Percentiles rank a stretch among this genome's conserved stretches.
These are phyloP conservation scores for Drosophila macrospina DNA, from an alignment of 2,888 invertebrate genomes.

Conservation along the genomic window DNA sequence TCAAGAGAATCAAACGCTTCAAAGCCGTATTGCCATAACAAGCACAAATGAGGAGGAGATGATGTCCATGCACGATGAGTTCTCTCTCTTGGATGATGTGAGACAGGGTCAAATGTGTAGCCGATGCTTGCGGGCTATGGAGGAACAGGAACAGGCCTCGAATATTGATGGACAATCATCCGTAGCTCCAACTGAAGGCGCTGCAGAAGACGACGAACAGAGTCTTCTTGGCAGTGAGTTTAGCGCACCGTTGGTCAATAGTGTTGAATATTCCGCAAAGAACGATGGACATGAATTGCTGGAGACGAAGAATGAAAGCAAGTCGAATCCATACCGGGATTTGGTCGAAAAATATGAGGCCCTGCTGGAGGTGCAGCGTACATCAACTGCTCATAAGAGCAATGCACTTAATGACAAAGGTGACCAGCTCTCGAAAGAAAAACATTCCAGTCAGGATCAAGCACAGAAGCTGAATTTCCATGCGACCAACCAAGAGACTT, in stretches of 20 bases:
- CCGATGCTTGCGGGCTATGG: slow-evolving; percentile 90
- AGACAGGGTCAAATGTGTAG: slow-evolving; percentile 94
- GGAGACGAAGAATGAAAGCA: slow-evolving; percentile 68
- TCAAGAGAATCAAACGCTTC: slow-evolving; percentile 85
- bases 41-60: slow-evolving; percentile 91
- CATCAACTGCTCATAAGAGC: slow-evolving; percentile 87
- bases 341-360: slow-evolving; percentile 95
- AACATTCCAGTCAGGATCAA: slow-evolving; percentile 87
- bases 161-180: slow-evolving; percentile 86
- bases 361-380: slow-evolving; percentile 90
- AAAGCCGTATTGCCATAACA: slow-evolving; percentile 83
- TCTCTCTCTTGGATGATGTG: slow-evolving; percentile 93
- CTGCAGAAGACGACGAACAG: slow-evolving; percentile 86
- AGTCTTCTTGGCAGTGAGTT: slow-evolving; percentile 86
- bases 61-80: slow-evolving; percentile 91
- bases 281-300: slow-evolving; percentile 66
- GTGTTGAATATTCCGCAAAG: slow-evolving; percentile 56
- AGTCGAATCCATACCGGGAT: slow-evolving; percentile 90
- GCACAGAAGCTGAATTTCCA: slow-evolving; percentile 1
- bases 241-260: slow-evolving; percentile 66
- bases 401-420: too few relatives aligned
- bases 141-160: slow-evolving; percentile 83
- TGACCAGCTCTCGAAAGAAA: slow-evolving; percentile 87
- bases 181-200: slow-evolving; percentile 90
- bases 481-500: slow-evolving; percentile 14